phyloP scores from a whole-genome alignment of 2,113 vertebrate species.

The Bambusicola thoracicus region DNA sequence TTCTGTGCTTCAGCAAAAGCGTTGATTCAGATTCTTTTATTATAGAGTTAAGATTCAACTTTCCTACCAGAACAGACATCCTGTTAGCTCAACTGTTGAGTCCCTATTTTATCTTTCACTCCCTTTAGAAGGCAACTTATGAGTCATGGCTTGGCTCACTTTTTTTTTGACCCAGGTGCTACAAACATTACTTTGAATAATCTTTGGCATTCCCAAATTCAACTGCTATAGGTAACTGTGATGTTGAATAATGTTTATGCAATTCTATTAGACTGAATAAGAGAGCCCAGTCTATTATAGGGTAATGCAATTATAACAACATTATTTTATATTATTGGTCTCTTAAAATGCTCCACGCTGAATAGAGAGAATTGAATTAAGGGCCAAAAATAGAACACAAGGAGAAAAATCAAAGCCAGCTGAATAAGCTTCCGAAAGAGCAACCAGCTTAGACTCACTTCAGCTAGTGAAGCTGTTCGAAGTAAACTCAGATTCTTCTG shows the following conservation, averaged over 20 bases:
- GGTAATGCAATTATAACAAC: constrained; percentile 45
- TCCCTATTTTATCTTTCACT: background rate
- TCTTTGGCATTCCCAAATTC: constrained; percentile 8
- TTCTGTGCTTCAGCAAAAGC: background rate
- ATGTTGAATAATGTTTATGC: background rate
- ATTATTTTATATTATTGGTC: background rate
- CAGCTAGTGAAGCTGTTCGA: background rate
- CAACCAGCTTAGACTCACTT: background rate
- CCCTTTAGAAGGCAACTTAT: background rate
- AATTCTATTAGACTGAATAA: constrained; percentile 24
- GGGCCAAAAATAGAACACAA: constrained; percentile 50
- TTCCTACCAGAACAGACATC: background rate
- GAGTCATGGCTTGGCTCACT: background rate
- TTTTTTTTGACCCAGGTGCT: background rate
- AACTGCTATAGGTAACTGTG: background rate
- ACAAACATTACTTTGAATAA: background rate
- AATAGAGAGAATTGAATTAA: constrained; percentile 62
- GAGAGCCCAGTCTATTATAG: constrained; percentile 31
- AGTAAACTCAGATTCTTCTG: background rate
- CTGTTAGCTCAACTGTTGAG: background rate
- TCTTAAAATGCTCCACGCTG: constrained; percentile 24
- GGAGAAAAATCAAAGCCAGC: background rate
- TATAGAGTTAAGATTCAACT: background rate
- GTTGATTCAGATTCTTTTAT: background rate
- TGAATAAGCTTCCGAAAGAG: background rate